Percentiles rank a stretch among this genome's conserved stretches.
Conservation (phyloP, 2,888 invertebrate species). For the Orthosia cruda region DNA sequence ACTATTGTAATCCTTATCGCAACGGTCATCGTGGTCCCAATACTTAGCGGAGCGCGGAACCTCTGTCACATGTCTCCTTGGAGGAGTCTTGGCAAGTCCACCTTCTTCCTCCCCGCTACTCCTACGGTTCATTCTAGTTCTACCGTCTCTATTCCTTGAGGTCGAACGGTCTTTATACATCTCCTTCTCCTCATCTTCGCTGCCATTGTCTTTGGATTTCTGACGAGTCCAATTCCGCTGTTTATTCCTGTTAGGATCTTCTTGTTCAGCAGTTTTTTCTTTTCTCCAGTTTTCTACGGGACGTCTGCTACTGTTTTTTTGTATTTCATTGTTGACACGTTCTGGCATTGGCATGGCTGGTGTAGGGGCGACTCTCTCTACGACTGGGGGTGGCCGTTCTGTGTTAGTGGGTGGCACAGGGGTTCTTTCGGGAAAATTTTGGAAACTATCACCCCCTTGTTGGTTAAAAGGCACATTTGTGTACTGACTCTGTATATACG, state of each 20-base stretch:
- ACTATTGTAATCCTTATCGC: conserved; percentile 89
- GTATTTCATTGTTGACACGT: conserved; percentile 83
- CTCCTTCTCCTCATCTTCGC: conserved; percentile 80
- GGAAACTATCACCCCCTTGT: conserved; percentile 79
- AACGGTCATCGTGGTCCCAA: conserved; percentile 89
- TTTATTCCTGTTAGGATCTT: conserved; percentile 81
- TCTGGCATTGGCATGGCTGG: conserved; percentile 72
- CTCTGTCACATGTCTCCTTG: conserved; percentile 83
- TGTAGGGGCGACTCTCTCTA: conserved; percentile 53
- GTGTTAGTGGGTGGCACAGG: conserved; percentile 35
- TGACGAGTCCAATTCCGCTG: conserved; percentile 83
- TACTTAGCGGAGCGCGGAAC: conserved; percentile 88
- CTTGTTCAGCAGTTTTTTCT: conserved; percentile 80
- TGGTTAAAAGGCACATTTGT: conserved; percentile 76
- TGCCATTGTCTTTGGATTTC: conserved; percentile 82
- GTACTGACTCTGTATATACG: conserved; percentile 85
- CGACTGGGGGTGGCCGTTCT: conserved; percentile 58
- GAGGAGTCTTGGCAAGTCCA: conserved; percentile 74
- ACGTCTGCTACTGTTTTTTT: conserved; percentile 77
- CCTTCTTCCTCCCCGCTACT: conserved; percentile 78
- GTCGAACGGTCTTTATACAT: conserved; percentile 68
- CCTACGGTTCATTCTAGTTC: conserved; percentile 73
- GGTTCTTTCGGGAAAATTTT: conserved; percentile 68
- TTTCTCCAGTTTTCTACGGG: conserved; percentile 87
- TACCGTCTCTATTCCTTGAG: conserved; percentile 73